Evolutionary conservation across 2,888 invertebrate species (phyloP).

Genomic region (Stenurella melanura): DNA sequence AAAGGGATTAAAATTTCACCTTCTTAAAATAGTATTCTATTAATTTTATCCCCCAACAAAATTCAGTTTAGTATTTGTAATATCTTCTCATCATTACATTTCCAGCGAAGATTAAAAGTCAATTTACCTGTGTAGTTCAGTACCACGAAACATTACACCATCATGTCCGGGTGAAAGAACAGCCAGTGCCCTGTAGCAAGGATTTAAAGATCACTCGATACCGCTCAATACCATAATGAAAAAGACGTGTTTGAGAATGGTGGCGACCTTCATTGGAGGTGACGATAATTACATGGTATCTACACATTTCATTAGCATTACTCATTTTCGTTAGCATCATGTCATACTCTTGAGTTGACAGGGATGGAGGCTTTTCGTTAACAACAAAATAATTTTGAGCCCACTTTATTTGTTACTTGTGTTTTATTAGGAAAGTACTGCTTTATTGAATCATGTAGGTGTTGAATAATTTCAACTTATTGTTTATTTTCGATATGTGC

Average conservation of each 20-base stretch:
- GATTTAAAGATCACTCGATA: conserved; percentile 17
- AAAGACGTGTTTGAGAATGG: conserved; percentile 1
- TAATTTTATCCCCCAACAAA: too few relatives aligned
- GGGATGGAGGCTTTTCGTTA: too few relatives aligned
- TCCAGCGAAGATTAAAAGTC: not conserved
- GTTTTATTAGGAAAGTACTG: too few relatives aligned
- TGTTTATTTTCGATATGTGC: too few relatives aligned
- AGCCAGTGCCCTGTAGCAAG: conserved; percentile 12
- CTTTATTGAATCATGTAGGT: too few relatives aligned
- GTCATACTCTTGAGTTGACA: too few relatives aligned
- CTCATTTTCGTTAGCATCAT: not conserved
- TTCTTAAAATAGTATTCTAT: too few relatives aligned
- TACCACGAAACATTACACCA: conserved; percentile 7
- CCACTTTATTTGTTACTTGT: too few relatives aligned
- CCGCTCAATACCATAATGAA: conserved; percentile 3
- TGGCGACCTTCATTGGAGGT: conserved; percentile 15
- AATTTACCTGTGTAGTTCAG: not conserved
- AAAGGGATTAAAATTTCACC: too few relatives aligned
- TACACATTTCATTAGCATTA: not conserved
- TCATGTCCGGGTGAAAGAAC: conserved; percentile 16
- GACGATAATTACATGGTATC: not conserved
- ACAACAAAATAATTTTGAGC: too few relatives aligned
- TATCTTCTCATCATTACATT: not conserved
- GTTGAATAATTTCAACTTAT: too few relatives aligned
- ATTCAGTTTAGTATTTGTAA: too few relatives aligned